Evolutionary conservation across 2,888 invertebrate genomes (phyloP), one percentile per base, ranked within the genome.

Genomic region (Dendrolimus pini): DNA sequence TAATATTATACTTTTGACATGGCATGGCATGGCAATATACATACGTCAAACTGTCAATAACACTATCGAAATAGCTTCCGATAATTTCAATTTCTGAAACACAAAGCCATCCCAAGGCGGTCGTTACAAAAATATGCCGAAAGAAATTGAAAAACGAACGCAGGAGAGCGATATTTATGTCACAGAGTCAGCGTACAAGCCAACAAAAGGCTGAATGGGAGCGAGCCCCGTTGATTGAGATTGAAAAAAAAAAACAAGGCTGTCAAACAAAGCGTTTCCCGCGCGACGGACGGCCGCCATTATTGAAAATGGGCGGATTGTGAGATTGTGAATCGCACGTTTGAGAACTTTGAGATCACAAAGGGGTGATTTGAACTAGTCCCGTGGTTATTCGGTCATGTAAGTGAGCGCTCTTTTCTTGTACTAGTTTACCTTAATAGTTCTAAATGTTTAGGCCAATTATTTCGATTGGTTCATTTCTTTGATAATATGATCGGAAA

Each of bases 251-350:
- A 47, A 47, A 47, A 47, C 9, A 47, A 47, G 12, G 12, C 47
- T 47, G 47, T 47, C 12, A 47, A 10, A 47, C 47, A 47, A 47
- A 14, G 52, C 56, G 7, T 47, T 54, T 14, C 14, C 54, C 9
- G 53, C 52, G 59, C 56, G 56, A 59, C 56, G 56, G 56, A 59
- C 56, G 55, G 55, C 53, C 6, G 18, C 41, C 8, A 52, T 52
- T 53, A 41, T 53, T 54, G 55, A 56, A 56, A 56, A 42, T 57
- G 55, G 59, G 47, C 12, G 47, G 47, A 47, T 12, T 47, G 47
- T 47, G 47, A 12, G 47, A 47, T 47, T 47, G 12, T 30, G 55
- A 55, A 57, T 14, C 57, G 56, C 42, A 52, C 53, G 54, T 59
- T 54, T 56, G 59, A 54, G 53, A 52, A 55, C 56, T 59, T 54